Base-by-base conservation (phyloP, 2,888 invertebrate species). In the Agonopterix subpropinquella region DNA sequence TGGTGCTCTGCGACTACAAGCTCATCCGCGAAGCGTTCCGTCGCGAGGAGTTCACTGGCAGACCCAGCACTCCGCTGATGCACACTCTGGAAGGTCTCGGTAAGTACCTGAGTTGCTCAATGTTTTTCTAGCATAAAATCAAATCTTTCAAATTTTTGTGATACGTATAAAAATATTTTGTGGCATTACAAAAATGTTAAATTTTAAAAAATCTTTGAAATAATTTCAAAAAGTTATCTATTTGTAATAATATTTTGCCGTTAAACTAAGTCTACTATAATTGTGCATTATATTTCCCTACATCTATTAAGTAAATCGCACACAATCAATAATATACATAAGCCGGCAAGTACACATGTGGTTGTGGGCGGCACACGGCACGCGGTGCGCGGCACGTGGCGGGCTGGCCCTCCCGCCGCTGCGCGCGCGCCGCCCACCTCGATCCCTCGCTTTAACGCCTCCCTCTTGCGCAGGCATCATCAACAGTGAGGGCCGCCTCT, bases 71-170 rank as follows among this genome's bases (percentile, higher is more conserved):
- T 36, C 95, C 96, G 53, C 93, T 97, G 71, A 95, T 93, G 90
- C 92, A 93, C 68, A 94, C 96, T 48, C 89, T 97, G 47, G 95
- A 94, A 69, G 96, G 96, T 65, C 95, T 96, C 63, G 97, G 97
- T 97, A 80, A 95, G 95, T 92, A 48, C 41, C 28, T 28, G 5
- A 5, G 28, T 28, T 28, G 28, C 11, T 28, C 7, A 11, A 11
- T 15, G 11, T 41, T 28, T 47, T 47, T 11, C 2, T 11, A 41
- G 41, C 4, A 2, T 28, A 13, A 41, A 41, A 41, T 28, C 28
- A 28, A 28, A 28, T 28, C 28, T 28, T 28, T 28, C 18, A 7
- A 28, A 4, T 28, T 28, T 28, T 28, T 28, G 28, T 28, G 28
- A 28, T 28, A 18, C 3, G 3, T 18, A 18, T 18, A 18, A 28